phyloP scores from a whole-genome alignment of 2,888 invertebrate genomes.

The Amphipyra berbera region DNA sequence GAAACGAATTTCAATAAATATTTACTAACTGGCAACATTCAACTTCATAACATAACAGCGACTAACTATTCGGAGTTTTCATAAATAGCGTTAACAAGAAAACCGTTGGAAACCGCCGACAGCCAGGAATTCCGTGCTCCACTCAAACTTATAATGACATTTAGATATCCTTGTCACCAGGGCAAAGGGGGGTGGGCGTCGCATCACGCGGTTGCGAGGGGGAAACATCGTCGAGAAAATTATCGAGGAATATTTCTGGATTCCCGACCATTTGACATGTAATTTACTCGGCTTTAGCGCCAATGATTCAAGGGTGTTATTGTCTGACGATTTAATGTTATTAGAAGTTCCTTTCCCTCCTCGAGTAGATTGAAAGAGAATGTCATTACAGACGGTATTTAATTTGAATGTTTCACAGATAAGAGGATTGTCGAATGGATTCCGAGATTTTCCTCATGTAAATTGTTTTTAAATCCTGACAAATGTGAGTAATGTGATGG shows the following conservation, averaged over 20 bases:
- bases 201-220: conserved; percentile 64
- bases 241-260: conserved; percentile 82
- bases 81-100: conserved; percentile 73
- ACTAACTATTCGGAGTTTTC: conserved; percentile 67
- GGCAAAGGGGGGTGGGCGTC: conserved; percentile 45
- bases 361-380: conserved; percentile 68
- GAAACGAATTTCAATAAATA: conserved; percentile 12
- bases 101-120: conserved; percentile 71
- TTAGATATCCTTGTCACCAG: conserved; percentile 86
- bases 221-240: conserved; percentile 53
- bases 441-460: conserved; percentile 56
- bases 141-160: conserved; percentile 88
- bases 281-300: conserved; percentile 78
- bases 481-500: conserved; percentile 61
- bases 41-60: conserved; percentile 34
- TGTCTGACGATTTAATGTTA: conserved; percentile 81
- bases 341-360: conserved; percentile 66
- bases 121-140: conserved; percentile 75
- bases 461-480: conserved; percentile 74
- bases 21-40: conserved; percentile 14
- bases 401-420: conserved; percentile 77
- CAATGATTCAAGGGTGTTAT: conserved; percentile 81
- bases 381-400: conserved; percentile 73
- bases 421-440: conserved; percentile 65
- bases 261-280: conserved; percentile 84